phyloP scores from a whole-genome alignment of 23 tunicate species.

The Trididemnum nubilum region DNA sequence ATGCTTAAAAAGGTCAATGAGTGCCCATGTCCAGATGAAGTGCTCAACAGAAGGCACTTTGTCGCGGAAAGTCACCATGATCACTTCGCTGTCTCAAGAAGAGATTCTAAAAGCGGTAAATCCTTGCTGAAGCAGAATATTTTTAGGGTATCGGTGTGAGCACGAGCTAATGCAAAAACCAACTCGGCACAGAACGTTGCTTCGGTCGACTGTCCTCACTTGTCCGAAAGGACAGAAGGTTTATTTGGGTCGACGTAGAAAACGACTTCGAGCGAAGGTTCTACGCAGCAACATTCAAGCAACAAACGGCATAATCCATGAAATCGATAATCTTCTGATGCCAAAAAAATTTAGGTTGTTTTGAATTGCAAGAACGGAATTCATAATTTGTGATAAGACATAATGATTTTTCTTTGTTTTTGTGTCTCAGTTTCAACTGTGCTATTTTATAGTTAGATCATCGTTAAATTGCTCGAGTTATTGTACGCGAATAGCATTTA shows the following conservation, averaged over 20 bases:
- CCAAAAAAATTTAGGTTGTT: slow-evolving; percentile 45
- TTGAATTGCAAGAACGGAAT: not conserved
- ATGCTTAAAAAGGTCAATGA: too few species aligned
- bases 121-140: not conserved
- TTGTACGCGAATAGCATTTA: too few species aligned
- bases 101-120: too few species aligned
- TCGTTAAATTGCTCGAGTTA: too few species aligned
- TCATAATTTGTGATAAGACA: too few species aligned
- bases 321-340: slow-evolving; percentile 59
- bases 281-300: slow-evolving; percentile 37
- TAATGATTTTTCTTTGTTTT: too few species aligned
- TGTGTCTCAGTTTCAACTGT: too few species aligned
- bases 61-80: too few species aligned
- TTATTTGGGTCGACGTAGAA: slow-evolving; percentile 39
- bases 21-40: too few species aligned
- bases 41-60: too few species aligned
- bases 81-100: too few species aligned
- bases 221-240: slow-evolving; percentile 44
- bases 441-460: too few species aligned
- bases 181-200: slow-evolving; percentile 31
- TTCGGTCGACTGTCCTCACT: slow-evolving; percentile 25
- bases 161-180: slow-evolving; percentile 40
- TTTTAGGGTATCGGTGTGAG: slow-evolving; percentile 44
- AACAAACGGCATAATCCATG: slow-evolving; percentile 61
- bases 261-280: slow-evolving; percentile 47